A percentile compares a stretch with the other conserved stretches of the same genome.
Evolutionary conservation across 1,140 invertebrate genomes (phyloP).

Genomic region (Ptiloglossa arizonensis): DNA sequence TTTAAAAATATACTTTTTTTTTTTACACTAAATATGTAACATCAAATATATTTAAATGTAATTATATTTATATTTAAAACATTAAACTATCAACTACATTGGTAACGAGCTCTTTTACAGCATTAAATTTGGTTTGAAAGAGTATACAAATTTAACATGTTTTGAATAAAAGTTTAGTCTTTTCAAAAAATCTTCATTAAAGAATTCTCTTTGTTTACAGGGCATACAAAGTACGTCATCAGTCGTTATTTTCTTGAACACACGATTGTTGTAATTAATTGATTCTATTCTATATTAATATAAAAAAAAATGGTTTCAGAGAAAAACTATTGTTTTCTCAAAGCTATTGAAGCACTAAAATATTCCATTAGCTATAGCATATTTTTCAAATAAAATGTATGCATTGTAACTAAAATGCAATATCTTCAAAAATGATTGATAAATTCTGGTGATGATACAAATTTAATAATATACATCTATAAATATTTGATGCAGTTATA

Average conservation of each 20-base stretch:
- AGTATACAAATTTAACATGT: background rate
- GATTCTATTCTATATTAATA: background rate
- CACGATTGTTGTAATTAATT: background rate
- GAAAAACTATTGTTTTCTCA: background rate
- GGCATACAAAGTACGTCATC: slow-evolving; percentile 1
- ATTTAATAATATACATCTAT: background rate
- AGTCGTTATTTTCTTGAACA: background rate
- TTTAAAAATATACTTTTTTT: background rate
- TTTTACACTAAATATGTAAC: background rate
- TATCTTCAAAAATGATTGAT: background rate
- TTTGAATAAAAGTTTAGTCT: background rate
- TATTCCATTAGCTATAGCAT: background rate
- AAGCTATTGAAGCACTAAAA: background rate
- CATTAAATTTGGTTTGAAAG: background rate
- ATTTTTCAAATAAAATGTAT: slow-evolving; percentile 2
- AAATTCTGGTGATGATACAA: background rate
- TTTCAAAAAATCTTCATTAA: background rate
- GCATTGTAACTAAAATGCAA: background rate
- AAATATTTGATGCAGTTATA: background rate
- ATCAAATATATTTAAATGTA: background rate
- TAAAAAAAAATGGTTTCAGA: background rate
- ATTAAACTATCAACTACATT: background rate
- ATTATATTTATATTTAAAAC: background rate
- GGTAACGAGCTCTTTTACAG: background rate
- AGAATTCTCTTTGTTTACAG: background rate